These are phyloP conservation scores for Julus scanicus DNA, from an alignment of 2,888 invertebrate genomes.

Conservation along the genomic window DNA sequence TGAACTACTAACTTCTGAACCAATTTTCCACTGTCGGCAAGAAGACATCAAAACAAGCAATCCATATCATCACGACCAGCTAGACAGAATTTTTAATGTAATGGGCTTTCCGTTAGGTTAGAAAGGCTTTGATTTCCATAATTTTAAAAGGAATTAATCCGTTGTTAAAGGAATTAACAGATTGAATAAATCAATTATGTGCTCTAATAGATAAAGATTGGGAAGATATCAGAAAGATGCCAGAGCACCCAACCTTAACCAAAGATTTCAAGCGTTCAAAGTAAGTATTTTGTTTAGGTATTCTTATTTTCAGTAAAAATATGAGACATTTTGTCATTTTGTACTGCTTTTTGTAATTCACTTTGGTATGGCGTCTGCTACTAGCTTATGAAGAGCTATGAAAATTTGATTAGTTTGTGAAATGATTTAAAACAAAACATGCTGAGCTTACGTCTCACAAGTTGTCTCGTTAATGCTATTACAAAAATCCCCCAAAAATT, in stretches of 20 bases:
- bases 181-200: conserved; percentile 63
- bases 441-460: too few relatives aligned
- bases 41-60: conserved; percentile 99
- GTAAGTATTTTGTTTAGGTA: conserved; percentile 71
- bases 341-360: background rate
- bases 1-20: conserved; percentile 97
- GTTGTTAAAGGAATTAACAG: conserved; percentile 61
- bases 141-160: background rate
- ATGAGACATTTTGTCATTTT: background rate
- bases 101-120: conserved; percentile 93
- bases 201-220: conserved; percentile 86
- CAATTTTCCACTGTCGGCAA: conserved; percentile 98
- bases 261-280: conserved; percentile 96
- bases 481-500: too few relatives aligned
- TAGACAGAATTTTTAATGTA: conserved; percentile 98
- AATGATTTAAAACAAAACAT: too few relatives aligned
- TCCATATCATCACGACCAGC: conserved; percentile 98
- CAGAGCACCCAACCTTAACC: conserved; percentile 92
- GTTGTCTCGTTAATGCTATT: too few relatives aligned
- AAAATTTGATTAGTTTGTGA: too few relatives aligned
- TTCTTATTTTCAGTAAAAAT: too few relatives aligned
- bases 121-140: background rate
- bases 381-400: too few relatives aligned
- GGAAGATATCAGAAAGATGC: conserved; percentile 99
- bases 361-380: background rate